Evolutionary conservation across 2,888 invertebrate genomes (phyloP), one percentile per base, ranked within the genome.

Genomic region (Diarsia dahlii): DNA sequence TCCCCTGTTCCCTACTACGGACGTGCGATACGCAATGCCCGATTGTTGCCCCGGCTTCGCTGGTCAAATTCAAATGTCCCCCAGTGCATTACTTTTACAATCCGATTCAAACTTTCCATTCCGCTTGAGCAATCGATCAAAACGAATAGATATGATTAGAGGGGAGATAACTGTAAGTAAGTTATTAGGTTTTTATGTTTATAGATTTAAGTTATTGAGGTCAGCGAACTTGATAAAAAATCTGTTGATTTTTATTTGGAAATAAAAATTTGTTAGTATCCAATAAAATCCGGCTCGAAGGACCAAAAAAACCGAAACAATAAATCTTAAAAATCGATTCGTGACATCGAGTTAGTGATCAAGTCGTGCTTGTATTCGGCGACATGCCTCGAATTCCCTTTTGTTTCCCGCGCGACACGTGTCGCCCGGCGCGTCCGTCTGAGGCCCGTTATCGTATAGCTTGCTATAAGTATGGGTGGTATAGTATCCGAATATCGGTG

Each of bases 401-500:
- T 88, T 87, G 86, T 87, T 83, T 84, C 87, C 76, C 73, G 80
- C 76, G 78, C 78, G 90, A 90, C 91, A 91, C 92, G 92, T 91
- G 92, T 90, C 81, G 71, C 84, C 76, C 88, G 89, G 85, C 89
- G 83, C 87, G 89, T 86, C 87, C 85, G 89, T 89, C 89, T 90
- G 88, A 90, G 92, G 87, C 90, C 94, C 94, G 94, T 94, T 95
- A 94, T 95, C 93, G 89, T 89, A 88, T 87, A 89, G 67, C 76
- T 80, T 81, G 86, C 84, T 91, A 91, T 89, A 89, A 86, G 90
- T 91, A 91, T 92, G 91, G 91, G 90, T 91, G 91, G 92, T 91
- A 91, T 91, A 92, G 92, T 95, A 94, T 94, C 96, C 95, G 94
- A 96, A 96, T 96, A 95, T 95, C 92, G 92, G 92, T 90, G 92